phyloP scores from a whole-genome alignment of 1,140 invertebrate genomes.

The Leptoteleia sp. region DNA sequence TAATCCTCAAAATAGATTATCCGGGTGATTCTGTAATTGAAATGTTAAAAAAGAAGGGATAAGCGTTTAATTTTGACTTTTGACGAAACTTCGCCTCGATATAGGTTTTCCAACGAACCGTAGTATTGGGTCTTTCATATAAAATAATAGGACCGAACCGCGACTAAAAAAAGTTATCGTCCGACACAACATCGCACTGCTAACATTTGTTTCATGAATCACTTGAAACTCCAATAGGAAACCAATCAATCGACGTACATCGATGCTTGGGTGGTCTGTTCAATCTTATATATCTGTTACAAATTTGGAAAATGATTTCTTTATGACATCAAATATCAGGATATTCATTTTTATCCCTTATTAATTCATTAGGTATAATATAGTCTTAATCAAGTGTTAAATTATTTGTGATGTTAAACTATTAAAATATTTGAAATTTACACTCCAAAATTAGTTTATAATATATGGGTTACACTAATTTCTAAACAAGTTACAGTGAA shows the following conservation, averaged over 20 bases:
- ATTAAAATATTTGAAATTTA: too few species aligned
- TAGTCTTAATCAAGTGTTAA: too few species aligned
- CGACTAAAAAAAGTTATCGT: conserved; percentile 44
- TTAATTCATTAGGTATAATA: too few species aligned
- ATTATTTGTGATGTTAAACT: too few species aligned
- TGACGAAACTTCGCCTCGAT: conserved; percentile 28
- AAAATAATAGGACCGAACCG: conserved; percentile 29
- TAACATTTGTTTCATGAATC: conserved; percentile 48
- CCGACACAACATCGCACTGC: conserved; percentile 34
- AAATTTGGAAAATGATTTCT: too few species aligned
- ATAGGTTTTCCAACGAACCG: conserved; percentile 24
- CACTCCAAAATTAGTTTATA: too few species aligned
- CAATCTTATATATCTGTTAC: conserved; percentile 31
- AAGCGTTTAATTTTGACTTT: conserved; percentile 47
- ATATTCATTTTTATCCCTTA: too few species aligned
- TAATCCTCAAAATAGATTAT: conserved; percentile 47
- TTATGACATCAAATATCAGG: too few species aligned
- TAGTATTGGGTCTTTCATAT: conserved; percentile 19
- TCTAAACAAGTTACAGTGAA: too few species aligned
- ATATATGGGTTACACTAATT: too few species aligned
- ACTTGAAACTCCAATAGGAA: conserved; percentile 18
- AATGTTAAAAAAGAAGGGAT: too few species aligned
- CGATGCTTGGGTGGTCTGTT: conserved; percentile 12
- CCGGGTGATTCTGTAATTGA: conserved; percentile 7
- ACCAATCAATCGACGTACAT: conserved; percentile 41